Conservation (phyloP, 2,888 invertebrate species). For the Malacosoma neustria region DNA sequence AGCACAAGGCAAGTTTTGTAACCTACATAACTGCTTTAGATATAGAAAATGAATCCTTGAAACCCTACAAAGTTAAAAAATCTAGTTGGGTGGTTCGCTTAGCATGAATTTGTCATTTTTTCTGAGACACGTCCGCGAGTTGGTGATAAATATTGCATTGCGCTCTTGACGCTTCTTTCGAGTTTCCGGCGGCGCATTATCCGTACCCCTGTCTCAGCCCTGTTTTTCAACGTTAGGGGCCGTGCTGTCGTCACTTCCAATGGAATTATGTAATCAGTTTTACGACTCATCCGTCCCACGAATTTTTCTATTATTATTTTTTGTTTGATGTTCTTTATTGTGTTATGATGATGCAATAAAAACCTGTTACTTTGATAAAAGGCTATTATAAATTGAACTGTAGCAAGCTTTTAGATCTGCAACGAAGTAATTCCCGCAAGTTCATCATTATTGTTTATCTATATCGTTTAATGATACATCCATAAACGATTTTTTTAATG, state of each 20-base stretch:
- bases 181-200: slow-evolving; percentile 40
- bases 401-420: not conserved
- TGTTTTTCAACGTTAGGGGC: slow-evolving; percentile 58
- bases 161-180: slow-evolving; percentile 49
- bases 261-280: slow-evolving; percentile 66
- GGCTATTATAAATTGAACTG: not conserved
- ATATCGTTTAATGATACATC: no score
- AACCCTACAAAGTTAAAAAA: slow-evolving; percentile 65
- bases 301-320: slow-evolving; percentile 38
- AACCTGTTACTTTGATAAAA: not conserved
- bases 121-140: slow-evolving; percentile 65
- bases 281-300: slow-evolving; percentile 51
- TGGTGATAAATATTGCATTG: slow-evolving; percentile 73
- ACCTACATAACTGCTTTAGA: no score
- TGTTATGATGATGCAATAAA: not conserved
- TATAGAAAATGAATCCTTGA: no score
- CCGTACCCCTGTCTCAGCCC: slow-evolving; percentile 47
- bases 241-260: slow-evolving; percentile 58
- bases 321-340: slow-evolving; percentile 24
- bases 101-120: slow-evolving; percentile 74
- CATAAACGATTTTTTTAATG: no score
- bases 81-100: slow-evolving; percentile 40
- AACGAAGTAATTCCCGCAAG: no score
- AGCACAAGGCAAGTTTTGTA: no score
- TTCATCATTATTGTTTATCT: no score